phyloP scores from a whole-genome alignment of 2,888 invertebrate genomes.

The Elmis aenea region DNA sequence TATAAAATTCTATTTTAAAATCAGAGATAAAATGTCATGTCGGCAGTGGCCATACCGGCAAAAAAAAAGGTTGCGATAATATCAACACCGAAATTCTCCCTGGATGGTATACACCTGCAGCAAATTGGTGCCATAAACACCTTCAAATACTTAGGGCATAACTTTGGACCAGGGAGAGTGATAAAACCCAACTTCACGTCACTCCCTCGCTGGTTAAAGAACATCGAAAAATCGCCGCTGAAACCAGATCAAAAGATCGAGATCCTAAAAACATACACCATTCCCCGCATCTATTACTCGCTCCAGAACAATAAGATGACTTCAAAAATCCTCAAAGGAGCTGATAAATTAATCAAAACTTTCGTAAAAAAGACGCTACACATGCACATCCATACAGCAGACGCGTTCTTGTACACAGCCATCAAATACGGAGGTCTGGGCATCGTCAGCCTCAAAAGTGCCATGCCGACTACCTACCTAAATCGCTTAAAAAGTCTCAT shows the following conservation, averaged over 20 bases:
- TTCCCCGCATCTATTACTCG: constrained; percentile 36
- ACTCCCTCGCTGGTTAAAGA: constrained; percentile 20
- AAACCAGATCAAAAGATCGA: constrained; percentile 41
- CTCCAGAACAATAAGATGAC: constrained; percentile 33
- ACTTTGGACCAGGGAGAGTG: no score
- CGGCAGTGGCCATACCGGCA: constrained; percentile 22
- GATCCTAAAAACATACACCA: constrained; percentile 32
- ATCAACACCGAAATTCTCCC: constrained; percentile 6
- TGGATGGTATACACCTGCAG: no score
- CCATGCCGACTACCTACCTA: constrained; percentile 18
- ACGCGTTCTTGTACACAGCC: constrained; percentile 14
- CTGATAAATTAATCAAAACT: constrained; percentile 36
- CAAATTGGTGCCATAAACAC: no score
- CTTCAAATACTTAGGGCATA: no score
- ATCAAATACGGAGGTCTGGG: constrained; percentile 28
- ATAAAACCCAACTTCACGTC: no score
- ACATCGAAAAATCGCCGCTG: constrained; percentile 32
- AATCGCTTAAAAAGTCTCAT: no score
- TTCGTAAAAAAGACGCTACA: no score
- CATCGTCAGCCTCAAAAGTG: constrained; percentile 18
- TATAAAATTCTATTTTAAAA: no score
- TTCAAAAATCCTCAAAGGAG: constrained; percentile 23
- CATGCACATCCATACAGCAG: constrained; percentile 27
- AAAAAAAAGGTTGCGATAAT: no score
- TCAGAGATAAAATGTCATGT: constrained; percentile 32